These are phyloP conservation scores for Dasyurus viverrinus DNA, from an alignment of 2,113 vertebrate genomes.

Conservation along the genomic window DNA sequence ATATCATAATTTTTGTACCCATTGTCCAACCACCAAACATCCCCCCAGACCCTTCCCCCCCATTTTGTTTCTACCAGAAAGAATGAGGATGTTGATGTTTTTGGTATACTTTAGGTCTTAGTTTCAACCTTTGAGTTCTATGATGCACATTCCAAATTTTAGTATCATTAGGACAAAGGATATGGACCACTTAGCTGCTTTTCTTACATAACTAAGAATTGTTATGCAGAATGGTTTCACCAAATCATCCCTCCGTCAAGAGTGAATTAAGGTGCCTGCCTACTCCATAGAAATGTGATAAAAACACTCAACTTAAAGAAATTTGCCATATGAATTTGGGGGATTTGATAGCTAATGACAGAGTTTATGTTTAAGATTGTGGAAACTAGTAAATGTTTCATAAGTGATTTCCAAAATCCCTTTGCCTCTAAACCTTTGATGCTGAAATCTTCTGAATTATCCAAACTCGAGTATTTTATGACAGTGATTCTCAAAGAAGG, in stretches of 20 bases:
- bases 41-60: neutral
- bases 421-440: no score
- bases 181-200: neutral
- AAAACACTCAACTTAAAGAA: neutral
- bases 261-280: neutral
- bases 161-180: neutral
- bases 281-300: neutral
- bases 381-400: no score
- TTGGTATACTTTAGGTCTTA: neutral
- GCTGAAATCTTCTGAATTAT: no score
- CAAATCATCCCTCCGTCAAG: neutral
- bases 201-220: neutral
- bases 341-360: no score
- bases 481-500: no score
- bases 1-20: neutral
- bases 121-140: neutral
- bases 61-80: neutral
- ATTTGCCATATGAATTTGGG: neutral
- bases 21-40: neutral
- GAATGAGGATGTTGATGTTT: neutral
- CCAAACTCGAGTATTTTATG: no score
- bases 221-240: neutral
- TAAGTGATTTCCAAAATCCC: no score
- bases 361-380: no score
- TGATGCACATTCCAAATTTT: neutral